Evolutionary conservation across 2,888 invertebrate species (phyloP), one percentile per base, ranked within the genome.

Genomic region (Folsomia manolachei): DNA sequence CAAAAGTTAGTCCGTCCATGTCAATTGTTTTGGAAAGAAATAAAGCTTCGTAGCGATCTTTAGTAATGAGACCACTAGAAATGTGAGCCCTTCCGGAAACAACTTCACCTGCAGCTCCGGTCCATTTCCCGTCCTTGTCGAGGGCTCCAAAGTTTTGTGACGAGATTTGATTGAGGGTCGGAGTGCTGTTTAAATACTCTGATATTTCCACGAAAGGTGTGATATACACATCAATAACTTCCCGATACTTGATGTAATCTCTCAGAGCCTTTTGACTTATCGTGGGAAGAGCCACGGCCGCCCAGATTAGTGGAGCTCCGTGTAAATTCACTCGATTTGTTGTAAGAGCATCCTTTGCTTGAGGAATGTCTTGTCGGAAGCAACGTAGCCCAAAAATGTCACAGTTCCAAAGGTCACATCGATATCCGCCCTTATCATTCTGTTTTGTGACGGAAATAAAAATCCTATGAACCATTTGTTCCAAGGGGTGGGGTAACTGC

Each of bases 101-200:
- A 60, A 60, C n/a, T 60, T 60, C 60, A 4, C 19, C 60, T 9
- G 23, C 23, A 4, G 23, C 23, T n/a, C 60, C 60, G 9, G 7
- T n/a, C 60, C 60, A 60, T 21, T 21, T 60, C 23, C 60, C 60
- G 7, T n/a, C 7, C n/a, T 60, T 60, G n/a, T 60, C n/a, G 4
- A 19, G n/a, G n/a, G 19, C n/a, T 60, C 60, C 60, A 60, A 60
- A 60, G n/a, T 60, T 21, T 60, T 60, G 60, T 9, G 60, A 60
- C 4, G n/a, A 19, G n/a, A 60, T 7, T 21, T 60, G n/a, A 7
- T 21, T 60, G 9, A 60, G n/a, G n/a, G 7, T 60, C 7, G 60
- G 19, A 7, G 60, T 60, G 7, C 9, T n/a, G 23, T 60, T 60
- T 21, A 60, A 4, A 21, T 7, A 9, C n/a, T 60, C 60, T 4